Evolutionary conservation across 2,113 vertebrate species (phyloP), one percentile per base, ranked within the genome.

Genomic region (Cairina moschata): DNA sequence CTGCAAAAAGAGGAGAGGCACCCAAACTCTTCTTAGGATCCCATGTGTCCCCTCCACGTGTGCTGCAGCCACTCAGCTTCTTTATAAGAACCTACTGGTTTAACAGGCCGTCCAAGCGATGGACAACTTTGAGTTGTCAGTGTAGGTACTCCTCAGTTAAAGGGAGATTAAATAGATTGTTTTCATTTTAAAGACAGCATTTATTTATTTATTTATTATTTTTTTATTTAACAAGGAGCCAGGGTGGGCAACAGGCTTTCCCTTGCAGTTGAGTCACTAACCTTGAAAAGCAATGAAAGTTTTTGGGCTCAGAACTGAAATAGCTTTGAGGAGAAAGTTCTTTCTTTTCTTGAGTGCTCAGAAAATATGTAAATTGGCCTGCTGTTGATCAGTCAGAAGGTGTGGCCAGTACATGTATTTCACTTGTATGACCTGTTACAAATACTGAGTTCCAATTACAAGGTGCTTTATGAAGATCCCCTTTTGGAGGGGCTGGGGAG

Each of bases 1-100:
- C 36, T 62, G 40, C 11, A 71, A 26, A 34, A 13, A 68, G 17
- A 7, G 1, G 48, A 42, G 55, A 4, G 21, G 20, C 20, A 15
- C 21, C 25, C 25, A 63, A 8, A 31, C 26, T 42, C 40, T 42
- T 13, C 2, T 21, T 44, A 63, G 66, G 31, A 82, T 55, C 25
- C 46, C 2, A 1, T 11, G 28, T 31, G 7, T 32, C 20, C 5
- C 26, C 59, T 32, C 25, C 0, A 0, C 7, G 0, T 11, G 42
- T 54, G 31, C 55, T 58, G 73, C 40, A 62, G 59, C 34, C 17
- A 8, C 32, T 8, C 29, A 14, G 8, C 7, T 56, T 56, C 59
- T 74, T 55, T n/a, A 3, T n/a, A 34, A 21, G 2, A 66, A 4
- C 32, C 18, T 42, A 2, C 55, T 32, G 32, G 29, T 46, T 79